Percentiles rank a stretch among this genome's conserved stretches.
Evolutionary conservation across 2,888 invertebrate genomes (phyloP).

Genomic region (Tetramorium bicarinatum): DNA sequence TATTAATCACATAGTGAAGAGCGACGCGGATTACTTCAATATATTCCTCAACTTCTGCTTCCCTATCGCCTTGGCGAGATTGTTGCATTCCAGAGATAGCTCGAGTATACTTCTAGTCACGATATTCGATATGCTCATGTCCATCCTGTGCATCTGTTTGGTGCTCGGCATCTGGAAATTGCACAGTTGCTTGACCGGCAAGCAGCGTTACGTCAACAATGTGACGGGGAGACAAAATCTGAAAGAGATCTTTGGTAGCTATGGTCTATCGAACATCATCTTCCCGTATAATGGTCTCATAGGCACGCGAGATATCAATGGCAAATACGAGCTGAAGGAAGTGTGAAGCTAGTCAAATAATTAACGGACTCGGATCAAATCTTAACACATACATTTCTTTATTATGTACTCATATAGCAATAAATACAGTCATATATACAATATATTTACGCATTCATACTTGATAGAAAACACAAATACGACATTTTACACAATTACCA

Average conservation of each 20-base stretch:
- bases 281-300: slow-evolving; percentile 81
- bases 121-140: slow-evolving; percentile 76
- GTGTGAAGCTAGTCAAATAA: slow-evolving; percentile 48
- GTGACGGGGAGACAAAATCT: slow-evolving; percentile 69
- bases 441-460: slow-evolving; percentile 67
- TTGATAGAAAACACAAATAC: slow-evolving; percentile 11
- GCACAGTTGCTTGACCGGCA: slow-evolving; percentile 75
- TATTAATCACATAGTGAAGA: slow-evolving; percentile 68
- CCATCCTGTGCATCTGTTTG: slow-evolving; percentile 76
- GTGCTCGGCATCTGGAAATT: slow-evolving; percentile 80
- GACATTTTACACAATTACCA: neutral
- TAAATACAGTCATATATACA: slow-evolving; percentile 76
- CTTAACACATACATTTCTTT: slow-evolving; percentile 36
- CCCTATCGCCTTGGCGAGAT: slow-evolving; percentile 77
- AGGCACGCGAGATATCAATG: slow-evolving; percentile 71
- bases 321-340: slow-evolving; percentile 76
- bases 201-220: slow-evolving; percentile 78
- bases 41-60: slow-evolving; percentile 80
- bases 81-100: slow-evolving; percentile 72
- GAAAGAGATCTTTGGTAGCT: slow-evolving; percentile 80
- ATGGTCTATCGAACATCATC: slow-evolving; percentile 78
- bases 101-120: slow-evolving; percentile 76
- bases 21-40: slow-evolving; percentile 68
- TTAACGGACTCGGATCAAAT: slow-evolving; percentile 7
- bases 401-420: slow-evolving; percentile 69